Percentiles rank a stretch among this genome's conserved stretches.
Conservation (phyloP, 2,797 vertebrate genomes). For the Poecilia wingei region DNA sequence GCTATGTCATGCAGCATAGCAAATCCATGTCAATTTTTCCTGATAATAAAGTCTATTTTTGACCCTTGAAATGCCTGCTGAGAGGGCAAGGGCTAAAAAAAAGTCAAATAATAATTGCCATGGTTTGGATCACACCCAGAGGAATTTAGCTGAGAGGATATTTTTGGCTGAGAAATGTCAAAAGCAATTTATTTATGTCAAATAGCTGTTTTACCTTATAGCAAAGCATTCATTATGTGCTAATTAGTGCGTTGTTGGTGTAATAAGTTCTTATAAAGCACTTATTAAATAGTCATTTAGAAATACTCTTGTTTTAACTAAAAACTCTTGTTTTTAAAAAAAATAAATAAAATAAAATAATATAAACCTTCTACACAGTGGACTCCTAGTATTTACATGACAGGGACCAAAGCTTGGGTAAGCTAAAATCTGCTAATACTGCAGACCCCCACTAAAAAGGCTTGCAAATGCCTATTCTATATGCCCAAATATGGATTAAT, state of each 20-base stretch:
- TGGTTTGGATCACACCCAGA: neutral
- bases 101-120: neutral
- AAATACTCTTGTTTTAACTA: neutral
- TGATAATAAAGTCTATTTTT: neutral
- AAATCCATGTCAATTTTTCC: neutral
- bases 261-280: neutral
- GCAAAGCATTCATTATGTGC: neutral
- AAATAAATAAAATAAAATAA: neutral
- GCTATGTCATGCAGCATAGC: neutral
- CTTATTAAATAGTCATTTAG: neutral
- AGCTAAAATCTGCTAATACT: too few relatives aligned
- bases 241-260: neutral
- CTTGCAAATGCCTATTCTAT: too few relatives aligned
- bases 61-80: neutral
- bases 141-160: neutral
- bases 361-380: neutral
- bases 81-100: neutral
- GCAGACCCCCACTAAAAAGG: too few relatives aligned
- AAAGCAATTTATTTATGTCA: neutral
- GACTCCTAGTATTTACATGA: neutral
- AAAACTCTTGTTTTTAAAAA: too few relatives aligned
- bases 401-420: too few relatives aligned
- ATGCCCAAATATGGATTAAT: too few relatives aligned
- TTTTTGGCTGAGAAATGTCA: neutral
- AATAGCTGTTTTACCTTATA: neutral